Evolutionary conservation across 64 coral and sea anemone genomes (phyloP), one percentile per base, ranked within the genome.

Genomic region (Dendrophyllia cribrosa): DNA sequence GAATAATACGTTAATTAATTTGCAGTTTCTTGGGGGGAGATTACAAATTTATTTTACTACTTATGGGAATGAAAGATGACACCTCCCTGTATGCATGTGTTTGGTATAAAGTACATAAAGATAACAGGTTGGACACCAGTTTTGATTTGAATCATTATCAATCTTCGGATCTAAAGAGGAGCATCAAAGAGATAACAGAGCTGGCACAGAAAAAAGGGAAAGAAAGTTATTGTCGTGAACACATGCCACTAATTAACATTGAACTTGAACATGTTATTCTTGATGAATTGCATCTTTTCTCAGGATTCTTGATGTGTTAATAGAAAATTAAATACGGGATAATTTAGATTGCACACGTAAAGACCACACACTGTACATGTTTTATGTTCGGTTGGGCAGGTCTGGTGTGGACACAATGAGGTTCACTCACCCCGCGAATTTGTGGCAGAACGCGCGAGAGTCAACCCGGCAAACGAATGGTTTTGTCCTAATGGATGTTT

Each of bases 241-340:
- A n/a, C n/a, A n/a, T n/a, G n/a, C n/a, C n/a, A n/a, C 65, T 96
- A 52, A 5, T 93, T 50, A 67, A 73, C 43, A 96, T 96, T 26
- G 90, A 96, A 12, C 77, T 92, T 26, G 95, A 96, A 59, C 90
- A 96, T 60, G 81, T 96, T 63, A 89, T 96, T 14, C 58, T 89
- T 53, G 95, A 96, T 93, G 95, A 89, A 93, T 25, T 94, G 13
- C 93, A 94, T 66, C 65, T 90, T 51, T 16, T 69, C 70, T 94
- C 43, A 74, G 79, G 76, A 58, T 96, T 22, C 81, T 78, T 55
- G 95, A 96, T 83, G 67, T 89, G 43, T 59, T 93, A 34, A 70
- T 89, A 23, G 74, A 88, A 85, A 96, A 96, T 79, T 45, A 89
- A 56, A 73, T 96, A 1, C 64, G 85, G 44, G 77, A 92, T n/a